Conservation (phyloP, 2,888 invertebrate species). For the Aquatica leii region DNA sequence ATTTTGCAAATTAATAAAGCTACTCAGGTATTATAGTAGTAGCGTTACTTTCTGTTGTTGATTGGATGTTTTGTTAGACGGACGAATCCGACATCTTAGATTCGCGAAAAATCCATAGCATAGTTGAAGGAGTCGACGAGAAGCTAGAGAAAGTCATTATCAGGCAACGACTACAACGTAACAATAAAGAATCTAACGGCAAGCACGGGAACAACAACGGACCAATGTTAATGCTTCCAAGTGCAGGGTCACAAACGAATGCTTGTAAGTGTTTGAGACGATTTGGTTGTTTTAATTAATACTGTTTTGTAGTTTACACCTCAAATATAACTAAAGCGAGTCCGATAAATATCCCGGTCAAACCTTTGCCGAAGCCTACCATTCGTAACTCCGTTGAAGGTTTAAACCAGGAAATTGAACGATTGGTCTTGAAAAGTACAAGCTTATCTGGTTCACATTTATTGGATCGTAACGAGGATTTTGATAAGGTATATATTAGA, state of each 20-base stretch:
- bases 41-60: not conserved
- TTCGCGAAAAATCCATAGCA: slow-evolving; percentile 63
- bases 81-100: slow-evolving; percentile 68
- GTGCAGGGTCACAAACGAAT: slow-evolving; percentile 62
- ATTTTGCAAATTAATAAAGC: slow-evolving; percentile 78
- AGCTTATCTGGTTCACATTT: slow-evolving; percentile 58
- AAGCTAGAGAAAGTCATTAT: slow-evolving; percentile 68
- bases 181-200: slow-evolving; percentile 51
- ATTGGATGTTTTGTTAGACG: slow-evolving; percentile 62
- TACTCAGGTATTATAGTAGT: slow-evolving; percentile 70
- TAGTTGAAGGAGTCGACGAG: slow-evolving; percentile 65
- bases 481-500: slow-evolving; percentile 64
- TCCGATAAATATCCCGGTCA: slow-evolving; percentile 67
- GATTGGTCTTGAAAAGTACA: slow-evolving; percentile 70
- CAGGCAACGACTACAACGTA: slow-evolving; percentile 65
- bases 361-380: slow-evolving; percentile 69
- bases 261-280: slow-evolving; percentile 42
- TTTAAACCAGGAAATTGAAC: slow-evolving; percentile 86
- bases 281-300: not conserved
- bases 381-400: slow-evolving; percentile 87
- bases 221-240: slow-evolving; percentile 61
- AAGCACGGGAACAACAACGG: slow-evolving; percentile 59
- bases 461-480: slow-evolving; percentile 57
- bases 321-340: slow-evolving; percentile 61
- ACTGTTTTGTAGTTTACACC: slow-evolving; percentile 46